These are phyloP conservation scores for Dioctria rufipes DNA, from an alignment of 2,888 invertebrate species.

Conservation along the genomic window DNA sequence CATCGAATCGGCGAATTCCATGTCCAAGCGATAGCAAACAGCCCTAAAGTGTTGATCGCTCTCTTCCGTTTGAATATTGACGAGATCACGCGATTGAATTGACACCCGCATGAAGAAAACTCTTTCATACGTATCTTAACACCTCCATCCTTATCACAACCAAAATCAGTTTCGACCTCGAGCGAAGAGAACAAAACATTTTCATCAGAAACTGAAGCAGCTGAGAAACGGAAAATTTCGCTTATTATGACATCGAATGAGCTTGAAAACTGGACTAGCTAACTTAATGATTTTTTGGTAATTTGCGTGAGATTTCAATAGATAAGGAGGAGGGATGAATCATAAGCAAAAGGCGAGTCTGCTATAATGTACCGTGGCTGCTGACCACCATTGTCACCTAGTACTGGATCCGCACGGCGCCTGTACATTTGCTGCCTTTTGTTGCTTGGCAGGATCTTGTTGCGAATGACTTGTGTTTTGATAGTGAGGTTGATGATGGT, in stretches of 20 bases:
- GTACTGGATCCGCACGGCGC: slow-evolving; percentile 65
- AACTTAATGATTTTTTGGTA: slow-evolving; percentile 30
- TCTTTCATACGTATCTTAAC: background rate
- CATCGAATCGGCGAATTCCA: slow-evolving; percentile 39
- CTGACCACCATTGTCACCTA: slow-evolving; percentile 69
- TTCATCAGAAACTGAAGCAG: slow-evolving; percentile 15
- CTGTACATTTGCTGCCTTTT: slow-evolving; percentile 63
- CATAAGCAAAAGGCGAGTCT: slow-evolving; percentile 31
- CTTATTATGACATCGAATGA: background rate
- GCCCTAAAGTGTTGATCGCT: slow-evolving; percentile 12
- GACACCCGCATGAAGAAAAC: background rate
- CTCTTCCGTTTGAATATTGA: background rate
- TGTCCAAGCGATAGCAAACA: slow-evolving; percentile 22
- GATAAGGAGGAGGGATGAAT: slow-evolving; percentile 12
- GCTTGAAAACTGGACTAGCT: slow-evolving; percentile 23
- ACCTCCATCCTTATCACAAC: slow-evolving; percentile 22
- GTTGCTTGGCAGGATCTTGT: slow-evolving; percentile 58
- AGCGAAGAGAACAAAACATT: slow-evolving; percentile 5
- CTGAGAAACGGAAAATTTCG: background rate
- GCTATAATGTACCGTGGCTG: slow-evolving; percentile 20
- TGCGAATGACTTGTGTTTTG: slow-evolving; percentile 57
- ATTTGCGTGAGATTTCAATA: background rate
- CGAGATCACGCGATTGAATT: slow-evolving; percentile 7
- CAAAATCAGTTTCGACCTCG: slow-evolving; percentile 24
- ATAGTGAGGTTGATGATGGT: slow-evolving; percentile 51